Evolutionary conservation across 2,113 vertebrate species (phyloP).

Genomic region (Dasyurus viverrinus): DNA sequence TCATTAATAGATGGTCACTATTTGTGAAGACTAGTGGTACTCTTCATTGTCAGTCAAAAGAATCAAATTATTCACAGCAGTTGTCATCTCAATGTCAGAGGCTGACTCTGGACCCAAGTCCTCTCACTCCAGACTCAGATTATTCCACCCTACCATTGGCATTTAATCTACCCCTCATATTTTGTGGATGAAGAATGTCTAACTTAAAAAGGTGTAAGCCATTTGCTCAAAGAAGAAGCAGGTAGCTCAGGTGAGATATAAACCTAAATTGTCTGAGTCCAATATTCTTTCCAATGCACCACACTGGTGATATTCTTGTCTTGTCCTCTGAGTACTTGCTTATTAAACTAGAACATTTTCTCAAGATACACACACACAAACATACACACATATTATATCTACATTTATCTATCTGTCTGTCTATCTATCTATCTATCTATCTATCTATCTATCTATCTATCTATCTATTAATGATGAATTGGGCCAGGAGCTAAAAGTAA

Average conservation of each 20-base stretch:
- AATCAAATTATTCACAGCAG: neutral
- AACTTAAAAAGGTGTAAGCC: neutral
- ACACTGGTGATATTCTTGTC: neutral
- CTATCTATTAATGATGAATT: conserved; percentile 57
- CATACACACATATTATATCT: too few relatives aligned
- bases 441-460: too few relatives aligned
- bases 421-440: too few relatives aligned
- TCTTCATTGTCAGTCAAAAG: neutral
- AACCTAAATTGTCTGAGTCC: neutral
- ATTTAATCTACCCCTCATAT: neutral
- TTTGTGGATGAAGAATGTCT: neutral
- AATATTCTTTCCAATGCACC: neutral
- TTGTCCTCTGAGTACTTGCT: conserved; percentile 19
- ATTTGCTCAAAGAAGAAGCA: neutral
- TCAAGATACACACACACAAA: neutral
- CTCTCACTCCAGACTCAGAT: neutral
- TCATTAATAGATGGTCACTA: neutral
- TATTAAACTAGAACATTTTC: neutral
- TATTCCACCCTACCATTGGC: neutral
- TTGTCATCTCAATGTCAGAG: neutral
- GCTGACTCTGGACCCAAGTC: neutral
- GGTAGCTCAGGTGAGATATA: neutral
- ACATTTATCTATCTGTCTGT: too few relatives aligned
- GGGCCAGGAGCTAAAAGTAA: conserved; percentile 41
- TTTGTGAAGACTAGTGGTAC: neutral